Evolutionary conservation across 1,140 invertebrate genomes (phyloP), one percentile per base, ranked within the genome.

Genomic region (Colletes latitarsis): DNA sequence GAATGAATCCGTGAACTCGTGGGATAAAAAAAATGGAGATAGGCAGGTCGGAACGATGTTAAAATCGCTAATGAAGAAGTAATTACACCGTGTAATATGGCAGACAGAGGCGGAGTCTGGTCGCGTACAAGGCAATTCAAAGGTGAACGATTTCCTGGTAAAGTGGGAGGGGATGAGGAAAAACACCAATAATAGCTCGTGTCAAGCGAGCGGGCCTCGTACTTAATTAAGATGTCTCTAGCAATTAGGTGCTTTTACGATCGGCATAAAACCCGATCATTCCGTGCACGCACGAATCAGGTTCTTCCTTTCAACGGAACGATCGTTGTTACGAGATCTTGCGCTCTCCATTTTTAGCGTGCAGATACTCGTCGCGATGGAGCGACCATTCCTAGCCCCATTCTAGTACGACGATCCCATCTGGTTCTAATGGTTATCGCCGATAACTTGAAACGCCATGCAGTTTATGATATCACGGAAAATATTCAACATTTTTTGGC

Each of bases 191-290:
- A 79, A 85, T 75, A 55, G 46, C 55, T 12, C 21, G 43, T 46
- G 19, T 58, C 63, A 64, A 30, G 70, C 81, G 53, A 76, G 39
- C 46, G 60, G 70, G 17, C 60, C 62, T 77, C 43, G 76, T 58
- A 71, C 70, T 86, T 84, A 88, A 89, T 89, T 88, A 88, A 89
- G 87, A 88, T 74, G 80, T 88, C 64, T 63, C 10, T 52, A 52
- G 85, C 88, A 88, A 89, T 89, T 88, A 88, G 80, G 68, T 58
- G 69, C 60, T 60, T 82, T 81, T 85, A 73, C 70, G 78, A 77
- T 81, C 83, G 72, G 49, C 64, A 69, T 75, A 78, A 86, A 86
- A 85, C 17, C 66, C 77, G 66, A 88, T 89, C 82, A 87, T 89
- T 88, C 84, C 55, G 75, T 55, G 84, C 87, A 88, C 86, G 87